Conservation (phyloP, 2,797 vertebrate genomes). For the Cyclura pinguis region DNA sequence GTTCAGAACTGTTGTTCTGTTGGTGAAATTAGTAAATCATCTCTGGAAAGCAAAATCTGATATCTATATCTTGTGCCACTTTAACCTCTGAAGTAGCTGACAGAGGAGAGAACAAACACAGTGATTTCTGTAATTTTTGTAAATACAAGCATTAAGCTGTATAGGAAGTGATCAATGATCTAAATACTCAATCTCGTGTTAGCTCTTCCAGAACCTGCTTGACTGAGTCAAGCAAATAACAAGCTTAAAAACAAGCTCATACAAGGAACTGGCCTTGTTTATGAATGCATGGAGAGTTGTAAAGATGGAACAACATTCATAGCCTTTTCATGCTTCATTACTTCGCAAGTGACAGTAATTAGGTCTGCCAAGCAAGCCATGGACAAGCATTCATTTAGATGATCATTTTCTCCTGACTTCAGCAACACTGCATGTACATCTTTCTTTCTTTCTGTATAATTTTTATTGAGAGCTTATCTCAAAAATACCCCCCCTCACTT, state of each 20-base stretch:
- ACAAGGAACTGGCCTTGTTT: not conserved
- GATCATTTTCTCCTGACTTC: constrained; percentile 7
- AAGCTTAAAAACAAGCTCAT: not conserved
- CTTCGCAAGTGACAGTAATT: constrained; percentile 15
- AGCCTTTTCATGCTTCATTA: constrained; percentile 15
- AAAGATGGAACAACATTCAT: not conserved
- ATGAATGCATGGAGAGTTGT: constrained; percentile 7
- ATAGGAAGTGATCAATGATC: not conserved
- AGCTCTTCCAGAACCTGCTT: not conserved
- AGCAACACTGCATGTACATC: not conserved
- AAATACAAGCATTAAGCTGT: not conserved
- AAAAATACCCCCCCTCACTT: no score
- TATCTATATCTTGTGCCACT: not conserved
- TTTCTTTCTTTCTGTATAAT: no score
- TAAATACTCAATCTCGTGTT: not conserved
- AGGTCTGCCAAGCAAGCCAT: not conserved
- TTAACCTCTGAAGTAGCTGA: not conserved
- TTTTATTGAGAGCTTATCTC: no score
- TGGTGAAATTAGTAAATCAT: not conserved
- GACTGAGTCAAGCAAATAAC: not conserved
- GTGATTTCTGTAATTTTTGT: not conserved
- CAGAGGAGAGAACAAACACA: not conserved
- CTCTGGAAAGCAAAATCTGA: constrained; percentile 3
- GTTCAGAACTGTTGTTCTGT: not conserved
- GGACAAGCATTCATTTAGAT: not conserved